phyloP scores from a whole-genome alignment of 2,797 vertebrate species.

The Tapirus indicus region DNA sequence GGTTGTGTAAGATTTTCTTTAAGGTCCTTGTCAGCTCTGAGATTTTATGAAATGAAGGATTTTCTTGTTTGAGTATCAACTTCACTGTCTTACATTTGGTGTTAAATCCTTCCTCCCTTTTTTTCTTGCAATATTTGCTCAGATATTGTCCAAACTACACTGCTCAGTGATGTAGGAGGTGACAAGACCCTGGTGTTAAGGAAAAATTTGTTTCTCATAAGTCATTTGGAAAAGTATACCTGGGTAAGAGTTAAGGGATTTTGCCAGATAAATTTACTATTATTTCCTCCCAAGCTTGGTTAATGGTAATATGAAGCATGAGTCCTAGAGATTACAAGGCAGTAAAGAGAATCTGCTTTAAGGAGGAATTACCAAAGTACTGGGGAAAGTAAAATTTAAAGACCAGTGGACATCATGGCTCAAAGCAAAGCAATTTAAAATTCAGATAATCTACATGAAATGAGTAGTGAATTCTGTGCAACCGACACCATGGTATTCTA shows the following conservation, averaged over 20 bases:
- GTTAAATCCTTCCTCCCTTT: not conserved
- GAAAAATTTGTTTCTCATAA: constrained; percentile 43
- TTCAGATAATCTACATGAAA: not conserved
- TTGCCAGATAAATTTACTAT: constrained; percentile 5
- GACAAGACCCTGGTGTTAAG: not conserved
- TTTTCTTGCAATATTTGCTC: not conserved
- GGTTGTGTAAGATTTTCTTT: not conserved
- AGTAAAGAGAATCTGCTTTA: not conserved
- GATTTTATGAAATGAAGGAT: not conserved
- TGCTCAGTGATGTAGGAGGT: not conserved
- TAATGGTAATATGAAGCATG: not conserved
- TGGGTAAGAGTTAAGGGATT: not conserved
- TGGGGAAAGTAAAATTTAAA: constrained; percentile 27
- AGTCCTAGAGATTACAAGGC: not conserved
- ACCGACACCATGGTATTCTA: not conserved
- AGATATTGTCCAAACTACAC: not conserved
- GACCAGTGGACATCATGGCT: not conserved
- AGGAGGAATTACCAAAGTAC: not conserved
- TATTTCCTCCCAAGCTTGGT: not conserved
- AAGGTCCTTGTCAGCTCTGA: constrained; percentile 6
- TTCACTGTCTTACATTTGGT: not conserved
- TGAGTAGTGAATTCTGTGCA: not conserved
- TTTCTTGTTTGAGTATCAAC: not conserved
- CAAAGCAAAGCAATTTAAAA: constrained; percentile 40
- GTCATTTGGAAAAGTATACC: constrained; percentile 16